Conservation (phyloP, 1,140 invertebrate genomes). For the Pantala flavescens region DNA sequence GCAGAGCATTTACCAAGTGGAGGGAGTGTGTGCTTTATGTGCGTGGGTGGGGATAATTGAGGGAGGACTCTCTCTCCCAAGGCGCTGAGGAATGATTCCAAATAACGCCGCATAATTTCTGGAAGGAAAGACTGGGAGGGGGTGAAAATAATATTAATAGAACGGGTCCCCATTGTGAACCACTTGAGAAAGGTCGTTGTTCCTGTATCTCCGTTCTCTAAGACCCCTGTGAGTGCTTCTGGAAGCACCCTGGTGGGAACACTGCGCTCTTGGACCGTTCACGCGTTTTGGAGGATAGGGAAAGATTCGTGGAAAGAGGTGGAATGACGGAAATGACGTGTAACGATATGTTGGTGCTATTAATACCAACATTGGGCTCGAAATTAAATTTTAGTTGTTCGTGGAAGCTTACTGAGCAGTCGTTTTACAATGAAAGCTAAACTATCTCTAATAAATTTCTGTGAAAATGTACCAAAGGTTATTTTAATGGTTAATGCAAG, state of each 20-base stretch:
- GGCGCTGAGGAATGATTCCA: constrained; percentile 3
- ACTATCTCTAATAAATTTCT: too few species aligned
- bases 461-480: too few species aligned
- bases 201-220: not conserved
- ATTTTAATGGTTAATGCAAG: too few species aligned
- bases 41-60: not conserved
- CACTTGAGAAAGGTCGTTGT: not conserved
- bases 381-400: too few species aligned
- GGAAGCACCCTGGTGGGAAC: not conserved
- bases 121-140: not conserved
- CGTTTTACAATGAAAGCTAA: too few species aligned
- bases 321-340: too few species aligned
- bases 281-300: too few species aligned
- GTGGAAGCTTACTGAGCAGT: too few species aligned
- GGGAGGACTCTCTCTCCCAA: not conserved
- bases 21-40: not conserved
- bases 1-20: constrained; percentile 4
- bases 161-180: not conserved
- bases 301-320: too few species aligned
- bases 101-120: constrained; percentile 9
- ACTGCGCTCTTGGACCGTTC: not conserved
- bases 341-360: too few species aligned
- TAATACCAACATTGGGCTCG: too few species aligned
- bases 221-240: not conserved
- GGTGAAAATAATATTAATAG: not conserved